phyloP scores from a whole-genome alignment of 2,113 vertebrate species.

The Poicephalus meyeri region DNA sequence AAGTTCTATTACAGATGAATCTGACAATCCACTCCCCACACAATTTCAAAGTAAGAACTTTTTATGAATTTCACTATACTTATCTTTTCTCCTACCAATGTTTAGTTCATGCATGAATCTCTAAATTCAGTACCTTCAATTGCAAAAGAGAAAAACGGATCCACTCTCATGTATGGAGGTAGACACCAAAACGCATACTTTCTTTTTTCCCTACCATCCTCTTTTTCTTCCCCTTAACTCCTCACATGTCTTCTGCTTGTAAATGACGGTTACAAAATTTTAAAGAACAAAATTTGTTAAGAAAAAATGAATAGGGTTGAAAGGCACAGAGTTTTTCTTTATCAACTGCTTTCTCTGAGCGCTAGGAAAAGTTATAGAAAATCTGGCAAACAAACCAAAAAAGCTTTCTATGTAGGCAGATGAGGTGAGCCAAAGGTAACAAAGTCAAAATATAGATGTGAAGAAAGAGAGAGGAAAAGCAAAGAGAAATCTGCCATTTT shows the following conservation, averaged over 20 bases:
- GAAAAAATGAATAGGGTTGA: not conserved
- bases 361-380: constrained; percentile 1
- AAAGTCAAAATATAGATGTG: constrained; percentile 43
- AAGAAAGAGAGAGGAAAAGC: constrained; percentile 7
- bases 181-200: not conserved
- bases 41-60: not conserved
- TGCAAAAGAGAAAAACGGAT: not conserved
- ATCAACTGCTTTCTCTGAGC: not conserved
- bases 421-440: constrained; percentile 63
- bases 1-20: not conserved
- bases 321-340: not conserved
- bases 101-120: constrained; percentile 3
- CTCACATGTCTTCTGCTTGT: not conserved
- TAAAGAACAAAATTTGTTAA: not conserved
- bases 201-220: not conserved
- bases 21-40: not conserved
- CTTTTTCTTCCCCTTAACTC: not conserved
- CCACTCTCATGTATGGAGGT: not conserved
- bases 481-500: constrained; percentile 56
- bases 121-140: constrained; percentile 7
- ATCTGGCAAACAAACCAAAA: constrained; percentile 48
- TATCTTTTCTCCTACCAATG: not conserved
- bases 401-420: constrained; percentile 50
- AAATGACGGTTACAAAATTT: not conserved
- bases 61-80: not conserved